phyloP scores from a whole-genome alignment of 2,113 vertebrate genomes.

The Orycteropus afer region DNA sequence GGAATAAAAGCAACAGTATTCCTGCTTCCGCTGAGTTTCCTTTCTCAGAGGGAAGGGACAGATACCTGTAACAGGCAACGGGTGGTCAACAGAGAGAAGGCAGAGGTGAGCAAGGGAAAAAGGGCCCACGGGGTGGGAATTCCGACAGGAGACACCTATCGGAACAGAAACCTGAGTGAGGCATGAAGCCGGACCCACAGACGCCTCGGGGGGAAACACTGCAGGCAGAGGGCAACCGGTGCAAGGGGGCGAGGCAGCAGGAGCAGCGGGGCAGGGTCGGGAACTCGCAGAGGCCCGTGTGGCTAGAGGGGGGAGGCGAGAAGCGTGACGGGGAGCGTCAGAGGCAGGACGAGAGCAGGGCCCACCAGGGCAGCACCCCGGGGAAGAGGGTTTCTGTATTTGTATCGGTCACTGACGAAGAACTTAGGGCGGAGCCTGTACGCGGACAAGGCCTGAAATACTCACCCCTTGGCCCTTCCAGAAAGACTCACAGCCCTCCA shows the following conservation, averaged over 20 bases:
- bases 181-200: neutral
- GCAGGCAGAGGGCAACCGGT: neutral
- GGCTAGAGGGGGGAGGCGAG: neutral
- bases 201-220: neutral
- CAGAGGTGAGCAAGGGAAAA: neutral
- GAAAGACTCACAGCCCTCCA: neutral
- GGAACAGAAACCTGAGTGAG: neutral
- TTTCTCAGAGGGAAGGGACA: neutral
- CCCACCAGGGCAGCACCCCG: neutral
- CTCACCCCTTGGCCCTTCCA: neutral
- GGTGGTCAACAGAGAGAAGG: neutral
- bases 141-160: neutral
- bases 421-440: neutral
- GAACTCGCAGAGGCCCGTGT: neutral
- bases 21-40: neutral
- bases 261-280: neutral
- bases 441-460: neutral
- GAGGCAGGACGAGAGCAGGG: neutral
- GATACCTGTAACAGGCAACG: rapidly evolving
- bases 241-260: neutral
- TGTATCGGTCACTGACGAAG: neutral
- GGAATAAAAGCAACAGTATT: neutral
- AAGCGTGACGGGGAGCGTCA: neutral
- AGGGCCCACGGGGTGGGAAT: too few species aligned
- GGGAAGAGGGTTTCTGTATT: neutral